phyloP scores from a whole-genome alignment of 2,888 invertebrate species.

The Caenorhabditis doughertyi region DNA sequence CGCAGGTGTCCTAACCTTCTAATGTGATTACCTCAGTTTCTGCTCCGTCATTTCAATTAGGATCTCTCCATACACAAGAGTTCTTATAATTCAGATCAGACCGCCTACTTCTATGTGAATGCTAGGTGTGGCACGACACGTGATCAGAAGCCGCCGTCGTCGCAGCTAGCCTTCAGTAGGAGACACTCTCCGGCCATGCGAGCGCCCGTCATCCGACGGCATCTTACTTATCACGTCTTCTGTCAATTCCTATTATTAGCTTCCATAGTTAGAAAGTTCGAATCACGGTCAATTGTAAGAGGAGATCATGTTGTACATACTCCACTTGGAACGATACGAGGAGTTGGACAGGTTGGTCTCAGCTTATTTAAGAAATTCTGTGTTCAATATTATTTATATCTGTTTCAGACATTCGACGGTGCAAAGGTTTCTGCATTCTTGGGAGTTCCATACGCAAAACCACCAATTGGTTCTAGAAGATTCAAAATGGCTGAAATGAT shows the following conservation, averaged over 20 bases:
- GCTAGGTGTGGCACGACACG: constrained; percentile 46
- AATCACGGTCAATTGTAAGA: constrained; percentile 51
- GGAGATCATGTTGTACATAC: constrained; percentile 71
- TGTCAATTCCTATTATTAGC: constrained; percentile 21
- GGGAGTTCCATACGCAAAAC: constrained; percentile 81
- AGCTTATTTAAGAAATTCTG: no score
- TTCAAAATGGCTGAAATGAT: constrained; percentile 79
- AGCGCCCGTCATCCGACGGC: constrained; percentile 49
- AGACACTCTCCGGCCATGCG: constrained; percentile 41
- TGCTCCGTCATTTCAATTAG: constrained; percentile 44
- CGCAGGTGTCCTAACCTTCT: constrained; percentile 19
- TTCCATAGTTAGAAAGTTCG: constrained; percentile 16
- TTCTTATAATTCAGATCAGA: constrained; percentile 43
- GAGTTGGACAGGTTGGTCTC: constrained; percentile 63
- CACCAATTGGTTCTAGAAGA: constrained; percentile 76
- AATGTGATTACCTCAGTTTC: constrained; percentile 47
- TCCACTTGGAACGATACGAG: constrained; percentile 70
- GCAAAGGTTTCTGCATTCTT: constrained; percentile 74
- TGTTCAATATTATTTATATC: neutral
- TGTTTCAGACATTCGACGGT: constrained; percentile 69
- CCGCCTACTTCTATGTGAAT: constrained; percentile 66
- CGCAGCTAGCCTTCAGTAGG: constrained; percentile 41
- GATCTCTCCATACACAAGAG: neutral
- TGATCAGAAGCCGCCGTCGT: constrained; percentile 55
- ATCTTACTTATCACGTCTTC: constrained; percentile 36